Base-by-base conservation (phyloP, 1,140 invertebrate species). In the Macrobrachium nipponense region DNA sequence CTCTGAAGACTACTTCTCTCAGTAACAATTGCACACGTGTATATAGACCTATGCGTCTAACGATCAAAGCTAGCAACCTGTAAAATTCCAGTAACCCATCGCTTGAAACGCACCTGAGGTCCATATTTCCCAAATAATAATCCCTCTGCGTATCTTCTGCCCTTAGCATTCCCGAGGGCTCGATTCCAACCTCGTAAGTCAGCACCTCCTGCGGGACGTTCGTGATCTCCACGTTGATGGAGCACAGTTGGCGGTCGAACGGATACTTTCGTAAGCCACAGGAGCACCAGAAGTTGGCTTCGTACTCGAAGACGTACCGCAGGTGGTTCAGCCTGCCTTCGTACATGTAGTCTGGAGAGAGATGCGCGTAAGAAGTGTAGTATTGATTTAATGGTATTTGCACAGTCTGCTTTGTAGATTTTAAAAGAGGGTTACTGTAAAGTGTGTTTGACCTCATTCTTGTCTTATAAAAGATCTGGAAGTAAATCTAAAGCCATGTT, bases 231-330 rank as follows among this genome's bases (percentile, higher is more conserved):
- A 72, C 11, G 6, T 66, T 82, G 44, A 82, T 72, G 66, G 66
- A 43, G 27, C 80, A 82, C 43, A 5, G 64, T 64, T 82, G 80
- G 44, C 66, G 59, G 80, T 82, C 80, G n/a, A 82, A 82, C 15
- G 80, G 80, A 51, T 82, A 82, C 80, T 72, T 72, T 43, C 3
- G 27, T 58, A 82, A 59, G 80, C 60, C 36, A 10, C 70, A 59
- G 18, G 23, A n/a, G 23, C 80, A 82, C 66, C 72, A 68, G 66
- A 82, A 51, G 64, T 82, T 82, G 58, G 80, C 70, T n/a, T 82
- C 80, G 44, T 58, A 82, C 66, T 82, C 80, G 7, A 82, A 20
- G 2, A 58, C 23, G 43, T 82, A 82, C 58, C 58, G 15, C n/a
- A 82, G 44, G 2, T 70, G 36, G 66, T 82, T 82, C 17, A 59